Evolutionary conservation across 2,113 vertebrate species (phyloP).

Genomic region (Pachypanchax playfairii): DNA sequence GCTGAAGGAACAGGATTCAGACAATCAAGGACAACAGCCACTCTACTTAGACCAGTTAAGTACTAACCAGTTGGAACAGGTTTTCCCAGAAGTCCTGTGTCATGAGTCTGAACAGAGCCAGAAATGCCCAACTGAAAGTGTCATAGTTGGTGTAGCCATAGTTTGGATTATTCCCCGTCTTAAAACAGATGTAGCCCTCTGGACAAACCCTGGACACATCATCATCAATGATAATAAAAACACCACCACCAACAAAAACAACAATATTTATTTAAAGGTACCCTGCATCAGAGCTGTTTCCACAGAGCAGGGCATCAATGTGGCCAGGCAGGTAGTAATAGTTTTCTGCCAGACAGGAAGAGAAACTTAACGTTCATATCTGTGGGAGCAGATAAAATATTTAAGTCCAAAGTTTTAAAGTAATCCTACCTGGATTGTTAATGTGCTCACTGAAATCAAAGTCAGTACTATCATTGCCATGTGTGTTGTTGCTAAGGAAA

Average conservation of each 20-base stretch:
- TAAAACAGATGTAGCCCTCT: constrained; percentile 87
- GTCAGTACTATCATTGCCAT: constrained; percentile 12
- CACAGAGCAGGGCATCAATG: constrained; percentile 87
- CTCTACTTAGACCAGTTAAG: background rate
- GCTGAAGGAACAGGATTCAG: no score
- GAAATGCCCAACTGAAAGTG: constrained; percentile 92
- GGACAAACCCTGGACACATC: constrained; percentile 85
- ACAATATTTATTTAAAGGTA: constrained; percentile 58
- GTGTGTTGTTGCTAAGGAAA: constrained; percentile 9
- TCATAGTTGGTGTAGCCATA: constrained; percentile 96
- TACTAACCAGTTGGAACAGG: constrained; percentile 90
- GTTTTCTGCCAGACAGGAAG: constrained; percentile 77
- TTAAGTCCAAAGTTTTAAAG: background rate
- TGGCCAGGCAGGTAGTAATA: constrained; percentile 84
- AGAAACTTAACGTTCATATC: background rate
- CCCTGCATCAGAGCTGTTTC: constrained; percentile 94
- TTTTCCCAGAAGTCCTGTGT: constrained; percentile 98
- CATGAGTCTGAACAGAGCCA: constrained; percentile 94
- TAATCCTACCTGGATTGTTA: constrained; percentile 77
- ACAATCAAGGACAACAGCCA: no score
- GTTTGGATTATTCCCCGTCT: constrained; percentile 90
- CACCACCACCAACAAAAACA: background rate
- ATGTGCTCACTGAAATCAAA: constrained; percentile 83
- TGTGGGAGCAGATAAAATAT: background rate
- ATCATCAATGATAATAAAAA: background rate